Evolutionary conservation across 2,797 vertebrate genomes (phyloP), one percentile per base, ranked within the genome.

Genomic region (Rhabdophis nuchalis): DNA sequence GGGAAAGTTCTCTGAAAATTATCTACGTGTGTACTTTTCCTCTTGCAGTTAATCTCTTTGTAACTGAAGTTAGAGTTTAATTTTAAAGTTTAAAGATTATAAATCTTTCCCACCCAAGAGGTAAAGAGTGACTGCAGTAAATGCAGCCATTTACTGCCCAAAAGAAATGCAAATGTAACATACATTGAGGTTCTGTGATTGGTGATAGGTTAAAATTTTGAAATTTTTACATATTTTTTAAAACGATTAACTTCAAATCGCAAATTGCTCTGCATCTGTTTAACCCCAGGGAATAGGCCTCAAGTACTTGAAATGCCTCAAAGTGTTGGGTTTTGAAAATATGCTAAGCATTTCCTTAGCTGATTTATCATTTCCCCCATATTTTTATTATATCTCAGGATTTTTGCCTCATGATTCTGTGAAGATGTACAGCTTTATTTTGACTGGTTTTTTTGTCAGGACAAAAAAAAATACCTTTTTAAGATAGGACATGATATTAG

Each of bases 401-500:
- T 0, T 20, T 92, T 87, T 23, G 20, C 93, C 58, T 85, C 56
- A 93, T 95, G 91, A n/a, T 91, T 86, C 89, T 91, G 29, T 82
- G 93, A 68, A 89, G 87, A 96, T 94, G 1, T 32, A 93, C 94
- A 92, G 87, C 87, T 64, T 52, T 23, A 77, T 50, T 86, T 93
- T 94, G 85, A 50, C 88, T 50, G 23, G 16, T 29, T n/a, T 53
- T 87, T 52, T n/a, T 29, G 52, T 54, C 9, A 36, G 41, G 50
- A 52, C 29, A 72, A 23, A 54, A 50, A 72, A 50, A 29, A 61
- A 20, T 53, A 89, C 57, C 88, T 32, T 92, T 87, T 85, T 3
- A 60, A n/a, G 94, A 94, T 93, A 96, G 95, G 93, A 92, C 91
- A 94, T 94, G 95, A 95, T 92, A 88, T 94, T 88, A 61, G 61